A percentile compares a stretch with the other conserved stretches of the same genome.
Conservation (phyloP, 2,888 invertebrate genomes). For the Lepidonotus clava region DNA sequence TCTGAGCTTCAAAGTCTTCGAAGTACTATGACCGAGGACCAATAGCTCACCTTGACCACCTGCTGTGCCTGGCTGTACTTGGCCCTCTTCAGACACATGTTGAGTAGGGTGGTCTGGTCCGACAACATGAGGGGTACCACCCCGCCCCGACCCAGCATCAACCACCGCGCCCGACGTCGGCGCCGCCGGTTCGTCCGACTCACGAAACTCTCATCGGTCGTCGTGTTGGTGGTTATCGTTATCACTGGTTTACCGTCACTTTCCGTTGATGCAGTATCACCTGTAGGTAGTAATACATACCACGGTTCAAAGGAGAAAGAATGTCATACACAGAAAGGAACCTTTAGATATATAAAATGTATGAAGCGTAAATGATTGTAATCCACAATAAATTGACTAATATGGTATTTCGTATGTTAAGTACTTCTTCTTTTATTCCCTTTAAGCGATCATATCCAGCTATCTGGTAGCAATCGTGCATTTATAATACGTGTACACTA, state of each 20-base stretch:
- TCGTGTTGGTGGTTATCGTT: slow-evolving; percentile 1
- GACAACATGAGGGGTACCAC: slow-evolving; percentile 84
- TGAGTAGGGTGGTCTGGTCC: slow-evolving; percentile 87
- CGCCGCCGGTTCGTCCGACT: not conserved
- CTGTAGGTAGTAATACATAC: no score
- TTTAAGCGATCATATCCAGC: not conserved
- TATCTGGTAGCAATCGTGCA: not conserved
- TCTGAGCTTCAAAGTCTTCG: no score
- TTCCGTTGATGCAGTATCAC: not conserved
- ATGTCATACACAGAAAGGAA: no score
- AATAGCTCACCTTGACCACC: slow-evolving; percentile 90
- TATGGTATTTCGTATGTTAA: no score
- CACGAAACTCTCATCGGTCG: slow-evolving; percentile 43
- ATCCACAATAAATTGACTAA: no score
- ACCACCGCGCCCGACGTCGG: not conserved
- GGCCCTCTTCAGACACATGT: slow-evolving; percentile 87
- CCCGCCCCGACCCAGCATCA: slow-evolving; percentile 24
- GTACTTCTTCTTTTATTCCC: not conserved
- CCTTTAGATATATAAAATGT: no score
- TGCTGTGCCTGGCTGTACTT: slow-evolving; percentile 88
- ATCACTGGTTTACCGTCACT: slow-evolving; percentile 8
- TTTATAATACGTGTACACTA: no score
- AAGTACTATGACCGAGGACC: no score
- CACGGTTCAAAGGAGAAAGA: no score
- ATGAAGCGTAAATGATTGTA: no score